Percentiles rank a stretch among this genome's conserved stretches.
Evolutionary conservation across 2,888 invertebrate species (phyloP).

Genomic region (Frankliniella intonsa): DNA sequence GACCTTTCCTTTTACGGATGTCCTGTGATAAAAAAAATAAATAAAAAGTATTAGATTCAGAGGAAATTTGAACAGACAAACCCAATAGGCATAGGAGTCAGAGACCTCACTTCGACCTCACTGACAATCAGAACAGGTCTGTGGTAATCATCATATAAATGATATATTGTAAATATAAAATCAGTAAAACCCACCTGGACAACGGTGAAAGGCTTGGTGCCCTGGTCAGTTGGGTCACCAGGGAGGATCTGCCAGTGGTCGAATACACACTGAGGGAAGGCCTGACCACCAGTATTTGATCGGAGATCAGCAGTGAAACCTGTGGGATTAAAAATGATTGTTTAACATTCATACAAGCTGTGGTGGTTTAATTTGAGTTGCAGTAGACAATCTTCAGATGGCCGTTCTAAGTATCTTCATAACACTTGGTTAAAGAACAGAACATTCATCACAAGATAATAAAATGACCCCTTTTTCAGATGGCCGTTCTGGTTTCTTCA

Average conservation of each 20-base stretch:
- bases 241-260: slow-evolving; percentile 99
- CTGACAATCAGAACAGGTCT: slow-evolving; percentile 22
- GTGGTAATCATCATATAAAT: no score
- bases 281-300: slow-evolving; percentile 95
- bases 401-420: slow-evolving; percentile 1
- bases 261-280: slow-evolving; percentile 99
- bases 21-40: slow-evolving; percentile 56
- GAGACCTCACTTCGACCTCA: background rate
- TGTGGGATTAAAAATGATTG: slow-evolving; percentile 37
- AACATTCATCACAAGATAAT: slow-evolving; percentile 16
- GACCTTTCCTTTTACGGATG: slow-evolving; percentile 97
- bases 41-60: slow-evolving; percentile 32
- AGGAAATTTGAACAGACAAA: background rate
- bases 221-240: slow-evolving; percentile 83
- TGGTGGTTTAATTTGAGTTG: background rate
- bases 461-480: background rate
- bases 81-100: slow-evolving; percentile 30
- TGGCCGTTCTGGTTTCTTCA: background rate
- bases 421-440: slow-evolving; percentile 12
- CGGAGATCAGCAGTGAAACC: slow-evolving; percentile 96
- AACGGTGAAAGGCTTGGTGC: slow-evolving; percentile 69
- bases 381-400: background rate
- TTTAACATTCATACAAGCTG: background rate
- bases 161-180: background rate
- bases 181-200: slow-evolving; percentile 59